Evolutionary conservation across 1,140 invertebrate genomes (phyloP).

Genomic region (Drosophila ficusphila): DNA sequence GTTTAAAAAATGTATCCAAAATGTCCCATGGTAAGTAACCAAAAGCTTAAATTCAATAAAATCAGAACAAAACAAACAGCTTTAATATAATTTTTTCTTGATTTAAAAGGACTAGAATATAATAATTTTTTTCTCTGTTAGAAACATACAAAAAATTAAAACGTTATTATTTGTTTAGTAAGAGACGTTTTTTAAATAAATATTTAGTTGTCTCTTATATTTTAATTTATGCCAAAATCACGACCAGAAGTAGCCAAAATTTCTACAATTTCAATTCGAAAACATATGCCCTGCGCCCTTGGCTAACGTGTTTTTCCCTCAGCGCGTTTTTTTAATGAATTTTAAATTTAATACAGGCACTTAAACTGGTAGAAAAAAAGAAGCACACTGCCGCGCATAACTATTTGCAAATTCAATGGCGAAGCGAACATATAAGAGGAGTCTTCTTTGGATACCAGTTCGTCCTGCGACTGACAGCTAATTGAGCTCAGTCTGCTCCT

Average conservation of each 20-base stretch:
- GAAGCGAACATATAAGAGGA: conserved; percentile 5
- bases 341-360: conserved; percentile 59
- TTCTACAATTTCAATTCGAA: conserved; percentile 47
- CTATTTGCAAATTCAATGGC: conserved; percentile 56
- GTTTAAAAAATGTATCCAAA: too few species aligned
- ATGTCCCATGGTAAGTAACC: too few species aligned
- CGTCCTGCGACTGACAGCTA: conserved; percentile 68
- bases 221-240: conserved; percentile 1
- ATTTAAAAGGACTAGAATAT: too few species aligned
- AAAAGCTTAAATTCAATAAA: too few species aligned
- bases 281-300: conserved; percentile 34
- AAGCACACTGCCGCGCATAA: conserved; percentile 52
- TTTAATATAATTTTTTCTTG: too few species aligned
- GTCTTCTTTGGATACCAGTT: conserved; percentile 7
- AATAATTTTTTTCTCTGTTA: too few species aligned
- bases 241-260: conserved; percentile 15
- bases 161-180: too few species aligned
- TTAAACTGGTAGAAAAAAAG: conserved; percentile 54
- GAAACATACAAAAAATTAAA: too few species aligned
- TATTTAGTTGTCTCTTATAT: too few species aligned
- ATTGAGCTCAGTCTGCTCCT: conserved; percentile 57
- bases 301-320: conserved; percentile 48
- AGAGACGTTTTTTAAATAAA: too few species aligned
- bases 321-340: conserved; percentile 67
- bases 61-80: too few species aligned